phyloP scores from a whole-genome alignment of 2,113 vertebrate species.

The Geococcyx californianus region DNA sequence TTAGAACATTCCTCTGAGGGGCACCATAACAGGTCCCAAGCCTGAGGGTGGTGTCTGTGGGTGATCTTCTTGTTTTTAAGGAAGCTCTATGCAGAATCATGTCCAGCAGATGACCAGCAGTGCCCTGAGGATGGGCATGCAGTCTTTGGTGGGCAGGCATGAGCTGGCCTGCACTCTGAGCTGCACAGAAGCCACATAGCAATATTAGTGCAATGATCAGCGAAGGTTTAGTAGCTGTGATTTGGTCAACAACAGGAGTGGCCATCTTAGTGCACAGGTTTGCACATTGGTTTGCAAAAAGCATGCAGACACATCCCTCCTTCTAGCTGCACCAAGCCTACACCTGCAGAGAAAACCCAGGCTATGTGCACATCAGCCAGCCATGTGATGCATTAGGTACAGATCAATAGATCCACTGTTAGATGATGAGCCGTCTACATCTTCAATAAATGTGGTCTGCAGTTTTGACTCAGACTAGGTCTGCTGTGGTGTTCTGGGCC shows the following conservation, averaged over 20 bases:
- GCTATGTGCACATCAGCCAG: background rate
- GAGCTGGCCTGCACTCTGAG: background rate
- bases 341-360: fast-evolving
- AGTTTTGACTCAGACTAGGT: background rate
- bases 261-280: fast-evolving
- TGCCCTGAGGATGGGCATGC: background rate
- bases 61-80: conserved; percentile 19
- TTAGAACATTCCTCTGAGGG: conserved; percentile 16
- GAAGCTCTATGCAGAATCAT: background rate
- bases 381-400: background rate
- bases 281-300: background rate
- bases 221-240: background rate
- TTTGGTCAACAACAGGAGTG: background rate
- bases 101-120: background rate
- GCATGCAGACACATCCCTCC: background rate
- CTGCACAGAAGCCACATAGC: fast-evolving
- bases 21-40: background rate
- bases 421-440: background rate
- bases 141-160: background rate
- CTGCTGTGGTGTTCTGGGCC: background rate
- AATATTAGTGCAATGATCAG: fast-evolving
- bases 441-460: background rate
- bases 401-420: background rate
- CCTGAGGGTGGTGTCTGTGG: background rate
- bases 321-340: background rate